Percentiles rank a stretch among this genome's conserved stretches.
These are phyloP conservation scores for Pluvianellus socialis DNA, from an alignment of 2,113 vertebrate species.

Conservation along the genomic window DNA sequence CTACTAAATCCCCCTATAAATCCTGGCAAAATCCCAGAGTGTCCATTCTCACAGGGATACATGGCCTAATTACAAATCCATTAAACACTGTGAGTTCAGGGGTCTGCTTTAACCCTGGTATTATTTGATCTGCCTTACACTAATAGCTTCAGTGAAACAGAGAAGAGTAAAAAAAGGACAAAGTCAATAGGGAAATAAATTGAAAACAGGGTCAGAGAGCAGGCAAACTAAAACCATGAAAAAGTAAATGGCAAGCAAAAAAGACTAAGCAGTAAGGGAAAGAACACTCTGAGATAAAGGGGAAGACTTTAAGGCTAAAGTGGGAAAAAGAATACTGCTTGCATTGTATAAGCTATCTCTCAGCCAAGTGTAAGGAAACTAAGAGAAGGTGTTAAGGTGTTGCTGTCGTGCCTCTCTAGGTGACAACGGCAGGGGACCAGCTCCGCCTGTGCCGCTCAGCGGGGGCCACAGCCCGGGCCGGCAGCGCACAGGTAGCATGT, in stretches of 20 bases:
- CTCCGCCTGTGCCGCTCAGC: neutral
- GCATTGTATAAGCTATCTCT: neutral
- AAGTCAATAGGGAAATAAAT: neutral
- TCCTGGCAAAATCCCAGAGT: constrained; percentile 26
- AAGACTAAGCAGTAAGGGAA: neutral
- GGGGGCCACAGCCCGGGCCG: neutral
- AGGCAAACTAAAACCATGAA: neutral
- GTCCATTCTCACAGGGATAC: constrained; percentile 39
- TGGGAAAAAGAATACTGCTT: neutral
- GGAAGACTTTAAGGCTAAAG: neutral
- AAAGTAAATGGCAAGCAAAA: neutral
- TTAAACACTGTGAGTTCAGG: constrained; percentile 24
- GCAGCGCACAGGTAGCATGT: too few species aligned
- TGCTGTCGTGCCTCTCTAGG: neutral
- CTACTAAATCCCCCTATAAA: constrained; percentile 49
- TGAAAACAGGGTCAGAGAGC: neutral
- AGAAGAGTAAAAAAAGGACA: neutral
- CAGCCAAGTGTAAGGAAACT: neutral
- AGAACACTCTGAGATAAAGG: neutral
- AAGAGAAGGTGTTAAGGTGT: neutral
- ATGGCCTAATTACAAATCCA: constrained; percentile 50
- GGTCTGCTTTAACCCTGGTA: constrained; percentile 12
- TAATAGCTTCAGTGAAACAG: neutral
- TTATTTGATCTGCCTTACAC: neutral
- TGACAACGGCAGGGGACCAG: neutral